Base-by-base conservation (phyloP, 2,797 vertebrate genomes). In the Poeciliopsis gracilis region DNA sequence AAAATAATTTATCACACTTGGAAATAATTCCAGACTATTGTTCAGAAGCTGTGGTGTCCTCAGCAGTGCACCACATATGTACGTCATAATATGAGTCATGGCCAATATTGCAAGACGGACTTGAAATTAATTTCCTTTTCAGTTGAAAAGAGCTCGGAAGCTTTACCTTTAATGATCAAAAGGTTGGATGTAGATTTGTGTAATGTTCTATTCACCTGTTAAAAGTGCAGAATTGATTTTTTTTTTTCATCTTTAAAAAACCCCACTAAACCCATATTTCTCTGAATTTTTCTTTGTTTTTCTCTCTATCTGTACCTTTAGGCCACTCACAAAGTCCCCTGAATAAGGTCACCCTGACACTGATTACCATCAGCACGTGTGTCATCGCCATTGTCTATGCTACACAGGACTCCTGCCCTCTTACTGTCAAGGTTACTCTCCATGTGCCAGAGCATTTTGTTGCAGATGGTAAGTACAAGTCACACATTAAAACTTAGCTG, bases 401-500 rank as follows among this genome's bases (percentile, higher is more conserved):
- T 75, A 97, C 96, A 9, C 98, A 99, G 92, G 96, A 97, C 45
- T 96, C 97, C 94, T 99, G 98, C 94, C 97, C 97, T 0, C 97
- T 99, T 84, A 97, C 96, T 0, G 98, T 99, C 94, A 99, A 99
- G 95, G 97, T 99, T 92, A 99, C 98, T 0, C 96, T 99, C 7
- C 98, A 99, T 0, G 98, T 99, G 72, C 98, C 98, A 0, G 98
- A 99, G 86, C 98, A 99, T 93, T 99, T 99, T 95, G 97, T 99
- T 0, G 98, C 98, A 0, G 98, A 99, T 0, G 98, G 98, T 99
- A 95, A 98, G 98, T 90, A 55, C 73, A 73, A 79, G 30, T 43
- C 81, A 77, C 61, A 72, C 61, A 71, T 84, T 79, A 79, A 41
- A 76, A 59, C 77, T 75, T 79, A 75, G 76, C 71, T 43, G 43